phyloP scores from a whole-genome alignment of 2,113 vertebrate genomes.

The Neopipo cinnamomea region DNA sequence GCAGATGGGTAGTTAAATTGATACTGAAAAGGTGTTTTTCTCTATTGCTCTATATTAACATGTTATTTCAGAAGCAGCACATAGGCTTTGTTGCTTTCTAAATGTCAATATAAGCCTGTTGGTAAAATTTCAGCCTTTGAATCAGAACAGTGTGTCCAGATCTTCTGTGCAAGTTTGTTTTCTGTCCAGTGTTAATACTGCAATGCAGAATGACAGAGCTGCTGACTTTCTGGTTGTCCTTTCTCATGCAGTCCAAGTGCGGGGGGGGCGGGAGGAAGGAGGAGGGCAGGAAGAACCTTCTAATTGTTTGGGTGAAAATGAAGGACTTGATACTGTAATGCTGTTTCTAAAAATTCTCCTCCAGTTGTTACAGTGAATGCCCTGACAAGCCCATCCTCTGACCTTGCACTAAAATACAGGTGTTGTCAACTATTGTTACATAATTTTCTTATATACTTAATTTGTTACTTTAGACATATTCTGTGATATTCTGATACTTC shows the following conservation, averaged over 20 bases:
- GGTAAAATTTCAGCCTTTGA: background rate
- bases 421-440: background rate
- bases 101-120: background rate
- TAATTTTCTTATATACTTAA: background rate
- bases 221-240: background rate
- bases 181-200: background rate
- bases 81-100: background rate
- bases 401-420: background rate
- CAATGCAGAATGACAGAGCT: constrained; percentile 24
- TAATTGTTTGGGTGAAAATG: background rate
- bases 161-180: constrained; percentile 36
- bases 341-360: background rate
- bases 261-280: background rate
- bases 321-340: background rate
- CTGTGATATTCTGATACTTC: background rate
- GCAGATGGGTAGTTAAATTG: background rate
- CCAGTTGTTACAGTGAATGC: background rate
- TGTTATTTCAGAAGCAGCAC: background rate
- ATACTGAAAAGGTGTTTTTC: background rate
- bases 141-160: background rate
- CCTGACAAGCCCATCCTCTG: background rate
- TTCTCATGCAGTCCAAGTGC: background rate
- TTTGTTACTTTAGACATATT: background rate
- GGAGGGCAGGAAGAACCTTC: background rate
- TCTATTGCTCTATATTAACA: fast-evolving